phyloP scores from a whole-genome alignment of 2,888 invertebrate genomes.

The Rhyacophila evoluta region DNA sequence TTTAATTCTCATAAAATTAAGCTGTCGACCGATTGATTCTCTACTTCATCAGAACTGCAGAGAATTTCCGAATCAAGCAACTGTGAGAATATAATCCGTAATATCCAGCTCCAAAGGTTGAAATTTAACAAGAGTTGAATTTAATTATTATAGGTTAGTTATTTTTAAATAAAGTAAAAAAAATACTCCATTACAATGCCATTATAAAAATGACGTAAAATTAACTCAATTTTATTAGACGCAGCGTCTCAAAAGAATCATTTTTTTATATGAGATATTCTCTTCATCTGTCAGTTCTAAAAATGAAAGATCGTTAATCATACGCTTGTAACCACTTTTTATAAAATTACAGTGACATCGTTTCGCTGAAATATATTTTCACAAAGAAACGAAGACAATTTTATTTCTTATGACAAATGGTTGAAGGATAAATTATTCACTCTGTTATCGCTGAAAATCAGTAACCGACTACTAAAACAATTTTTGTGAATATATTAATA shows the following conservation, averaged over 20 bases:
- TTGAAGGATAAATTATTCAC: constrained; percentile 3
- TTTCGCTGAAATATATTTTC: background rate
- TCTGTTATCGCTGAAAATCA: background rate
- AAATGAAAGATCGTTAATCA: background rate
- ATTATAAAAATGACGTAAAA: background rate
- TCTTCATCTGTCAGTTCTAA: background rate
- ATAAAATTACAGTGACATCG: background rate
- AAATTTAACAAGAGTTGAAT: too few relatives aligned
- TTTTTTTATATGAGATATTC: background rate
- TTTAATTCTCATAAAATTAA: too few relatives aligned
- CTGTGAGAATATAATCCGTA: too few relatives aligned
- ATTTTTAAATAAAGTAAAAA: too few relatives aligned
- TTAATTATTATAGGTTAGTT: too few relatives aligned
- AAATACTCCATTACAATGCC: too few relatives aligned
- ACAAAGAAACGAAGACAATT: background rate
- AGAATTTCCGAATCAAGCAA: too few relatives aligned
- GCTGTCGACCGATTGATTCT: too few relatives aligned
- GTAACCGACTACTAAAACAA: too few relatives aligned
- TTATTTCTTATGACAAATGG: background rate
- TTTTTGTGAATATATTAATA: too few relatives aligned
- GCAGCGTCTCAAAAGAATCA: background rate
- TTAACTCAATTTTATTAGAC: background rate
- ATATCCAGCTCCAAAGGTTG: too few relatives aligned
- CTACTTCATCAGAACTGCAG: too few relatives aligned
- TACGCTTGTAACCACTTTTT: background rate